Evolutionary conservation across 2,797 vertebrate species (phyloP).

Genomic region (Schizopygopsis malacanthus): DNA sequence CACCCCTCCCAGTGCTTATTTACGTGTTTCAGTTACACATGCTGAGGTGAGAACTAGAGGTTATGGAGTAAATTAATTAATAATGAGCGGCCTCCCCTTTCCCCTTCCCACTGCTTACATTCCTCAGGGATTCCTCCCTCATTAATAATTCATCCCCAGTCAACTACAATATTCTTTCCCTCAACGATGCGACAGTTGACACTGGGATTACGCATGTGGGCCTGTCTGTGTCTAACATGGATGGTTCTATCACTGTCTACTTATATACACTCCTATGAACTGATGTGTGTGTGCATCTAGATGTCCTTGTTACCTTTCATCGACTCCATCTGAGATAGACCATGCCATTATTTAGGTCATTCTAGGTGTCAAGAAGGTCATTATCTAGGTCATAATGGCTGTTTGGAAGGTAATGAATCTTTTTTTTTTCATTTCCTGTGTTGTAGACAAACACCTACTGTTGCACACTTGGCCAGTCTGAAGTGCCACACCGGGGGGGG

Average conservation of each 20-base stretch:
- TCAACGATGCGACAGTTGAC: conserved; percentile 32
- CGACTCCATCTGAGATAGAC: conserved; percentile 1
- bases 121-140: conserved; percentile 55
- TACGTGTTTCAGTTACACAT: not conserved
- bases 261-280: conserved; percentile 5
- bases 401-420: not conserved
- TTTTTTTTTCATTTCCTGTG: not conserved
- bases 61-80: conserved; percentile 57
- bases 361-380: conserved; percentile 12
- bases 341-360: conserved; percentile 14
- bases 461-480: not conserved
- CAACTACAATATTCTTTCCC: conserved; percentile 54
- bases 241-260: not conserved
- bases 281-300: not conserved
- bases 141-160: conserved; percentile 60
- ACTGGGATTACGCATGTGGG: conserved; percentile 13
- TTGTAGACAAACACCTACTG: conserved; percentile 36
- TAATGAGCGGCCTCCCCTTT: conserved; percentile 53
- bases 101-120: conserved; percentile 41
- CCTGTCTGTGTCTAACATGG: not conserved
- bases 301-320: not conserved
- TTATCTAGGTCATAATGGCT: conserved; percentile 22
- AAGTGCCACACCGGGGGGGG: conserved; percentile 22
- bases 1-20: not conserved
- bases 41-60: conserved; percentile 41